Evolutionary conservation across 2,888 invertebrate genomes (phyloP).

Genomic region (Phalangium opilio): DNA sequence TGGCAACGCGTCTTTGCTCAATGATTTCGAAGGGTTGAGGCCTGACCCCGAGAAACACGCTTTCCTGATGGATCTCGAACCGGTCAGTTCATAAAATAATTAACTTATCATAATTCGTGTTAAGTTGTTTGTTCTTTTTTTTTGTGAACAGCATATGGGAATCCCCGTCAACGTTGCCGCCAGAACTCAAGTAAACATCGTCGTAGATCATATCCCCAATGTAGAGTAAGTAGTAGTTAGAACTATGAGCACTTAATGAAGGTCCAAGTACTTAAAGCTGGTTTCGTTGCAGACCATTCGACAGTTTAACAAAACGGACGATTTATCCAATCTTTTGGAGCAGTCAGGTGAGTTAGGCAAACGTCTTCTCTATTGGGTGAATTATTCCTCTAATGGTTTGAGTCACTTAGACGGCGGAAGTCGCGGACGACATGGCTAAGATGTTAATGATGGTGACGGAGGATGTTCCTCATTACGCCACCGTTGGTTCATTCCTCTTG

Average conservation of each 20-base stretch:
- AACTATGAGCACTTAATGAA: background rate
- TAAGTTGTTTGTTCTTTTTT: no score
- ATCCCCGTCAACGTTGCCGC: constrained; percentile 17
- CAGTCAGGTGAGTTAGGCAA: constrained; percentile 8
- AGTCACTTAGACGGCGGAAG: background rate
- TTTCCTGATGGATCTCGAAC: constrained; percentile 18
- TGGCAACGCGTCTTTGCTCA: constrained; percentile 13
- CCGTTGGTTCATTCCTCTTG: background rate
- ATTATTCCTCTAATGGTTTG: no score
- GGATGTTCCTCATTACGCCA: background rate
- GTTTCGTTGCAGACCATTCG: constrained; percentile 8
- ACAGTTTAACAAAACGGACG: constrained; percentile 8
- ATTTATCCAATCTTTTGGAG: constrained; percentile 14
- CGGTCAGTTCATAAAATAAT: constrained; percentile 18
- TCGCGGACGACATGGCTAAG: background rate
- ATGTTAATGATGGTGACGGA: background rate
- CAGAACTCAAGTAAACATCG: constrained; percentile 19
- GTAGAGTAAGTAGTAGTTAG: constrained; percentile 10
- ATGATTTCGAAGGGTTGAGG: constrained; percentile 16
- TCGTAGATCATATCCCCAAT: constrained; percentile 9
- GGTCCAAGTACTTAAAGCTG: background rate
- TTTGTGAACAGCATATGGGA: constrained; percentile 16
- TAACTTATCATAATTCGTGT: no score
- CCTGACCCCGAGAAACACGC: constrained; percentile 16
- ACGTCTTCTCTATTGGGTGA: no score